phyloP scores from a whole-genome alignment of 2,797 vertebrate species.

The Siniperca scherzeri region DNA sequence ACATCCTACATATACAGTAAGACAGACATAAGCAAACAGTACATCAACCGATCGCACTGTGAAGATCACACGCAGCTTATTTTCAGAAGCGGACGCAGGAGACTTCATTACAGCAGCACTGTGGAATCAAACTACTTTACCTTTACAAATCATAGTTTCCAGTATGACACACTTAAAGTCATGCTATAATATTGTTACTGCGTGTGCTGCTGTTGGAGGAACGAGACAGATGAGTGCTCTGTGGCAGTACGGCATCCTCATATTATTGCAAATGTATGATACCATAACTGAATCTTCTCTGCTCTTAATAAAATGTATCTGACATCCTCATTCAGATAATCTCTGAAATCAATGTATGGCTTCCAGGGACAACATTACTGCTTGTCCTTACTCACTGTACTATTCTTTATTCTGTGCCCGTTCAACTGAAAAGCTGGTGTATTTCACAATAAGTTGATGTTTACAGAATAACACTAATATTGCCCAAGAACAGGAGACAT shows the following conservation, averaged over 20 bases:
- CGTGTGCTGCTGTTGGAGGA: conserved; percentile 24
- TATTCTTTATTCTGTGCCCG: conserved; percentile 19
- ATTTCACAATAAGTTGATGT: conserved; percentile 45
- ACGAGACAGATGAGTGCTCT: conserved; percentile 6
- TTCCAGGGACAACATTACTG: conserved; percentile 26
- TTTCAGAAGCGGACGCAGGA: conserved; percentile 33
- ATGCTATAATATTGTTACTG: conserved; percentile 27
- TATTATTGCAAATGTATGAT: conserved; percentile 64
- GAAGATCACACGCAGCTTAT: conserved; percentile 27
- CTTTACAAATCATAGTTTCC: conserved; percentile 17
- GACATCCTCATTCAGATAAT: conserved; percentile 26
- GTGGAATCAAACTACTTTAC: conserved; percentile 12
- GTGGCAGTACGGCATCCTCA: conserved; percentile 38
- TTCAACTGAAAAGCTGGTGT: conserved; percentile 59
- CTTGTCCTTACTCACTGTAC: conserved; percentile 3
- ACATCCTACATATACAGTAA: conserved; percentile 56
- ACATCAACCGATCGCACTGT: conserved; percentile 37
- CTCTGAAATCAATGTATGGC: conserved; percentile 37
- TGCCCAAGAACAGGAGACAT: conserved; percentile 27
- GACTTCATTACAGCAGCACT: conserved; percentile 49
- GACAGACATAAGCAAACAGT: conserved; percentile 44
- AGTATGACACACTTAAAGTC: conserved; percentile 36
- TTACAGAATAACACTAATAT: conserved; percentile 41
- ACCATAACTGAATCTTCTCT: conserved; percentile 12
- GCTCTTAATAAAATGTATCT: conserved; percentile 11